Evolutionary conservation across 1,140 invertebrate genomes (phyloP).

Genomic region (Bombus consobrinus): DNA sequence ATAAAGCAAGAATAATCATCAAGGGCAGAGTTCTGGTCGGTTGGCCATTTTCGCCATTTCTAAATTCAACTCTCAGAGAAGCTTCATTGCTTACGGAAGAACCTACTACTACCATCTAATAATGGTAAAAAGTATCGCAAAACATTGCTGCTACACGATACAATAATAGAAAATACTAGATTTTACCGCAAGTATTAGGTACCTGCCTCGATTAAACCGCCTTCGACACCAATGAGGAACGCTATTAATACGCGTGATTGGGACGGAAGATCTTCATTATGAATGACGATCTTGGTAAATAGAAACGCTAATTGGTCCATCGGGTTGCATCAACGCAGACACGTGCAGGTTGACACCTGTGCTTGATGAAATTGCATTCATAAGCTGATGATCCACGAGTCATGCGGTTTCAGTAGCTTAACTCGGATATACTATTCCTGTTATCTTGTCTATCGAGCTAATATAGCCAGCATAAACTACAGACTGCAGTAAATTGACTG

Average conservation of each 20-base stretch:
- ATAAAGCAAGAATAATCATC: no score
- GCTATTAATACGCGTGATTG: background rate
- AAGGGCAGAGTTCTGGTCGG: no score
- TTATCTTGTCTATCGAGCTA: constrained; percentile 26
- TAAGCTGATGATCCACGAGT: constrained; percentile 29
- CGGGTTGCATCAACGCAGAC: background rate
- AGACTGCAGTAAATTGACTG: constrained; percentile 10
- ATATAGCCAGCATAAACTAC: background rate
- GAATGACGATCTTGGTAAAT: constrained; percentile 13
- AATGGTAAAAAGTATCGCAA: background rate
- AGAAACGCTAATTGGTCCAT: constrained; percentile 22
- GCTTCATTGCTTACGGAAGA: no score
- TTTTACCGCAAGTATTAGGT: background rate
- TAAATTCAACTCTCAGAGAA: background rate
- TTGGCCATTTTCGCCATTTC: background rate
- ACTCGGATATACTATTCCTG: constrained; percentile 22
- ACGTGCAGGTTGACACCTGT: constrained; percentile 7
- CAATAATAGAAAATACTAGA: background rate
- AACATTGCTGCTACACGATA: background rate
- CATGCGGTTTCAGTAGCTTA: constrained; percentile 34
- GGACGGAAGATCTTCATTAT: constrained; percentile 7
- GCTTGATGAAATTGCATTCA: constrained; percentile 18
- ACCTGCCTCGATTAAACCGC: background rate
- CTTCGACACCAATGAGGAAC: background rate
- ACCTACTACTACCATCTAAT: background rate